phyloP scores from a whole-genome alignment of 2,113 vertebrate species.

The Odobenus rosmarus region DNA sequence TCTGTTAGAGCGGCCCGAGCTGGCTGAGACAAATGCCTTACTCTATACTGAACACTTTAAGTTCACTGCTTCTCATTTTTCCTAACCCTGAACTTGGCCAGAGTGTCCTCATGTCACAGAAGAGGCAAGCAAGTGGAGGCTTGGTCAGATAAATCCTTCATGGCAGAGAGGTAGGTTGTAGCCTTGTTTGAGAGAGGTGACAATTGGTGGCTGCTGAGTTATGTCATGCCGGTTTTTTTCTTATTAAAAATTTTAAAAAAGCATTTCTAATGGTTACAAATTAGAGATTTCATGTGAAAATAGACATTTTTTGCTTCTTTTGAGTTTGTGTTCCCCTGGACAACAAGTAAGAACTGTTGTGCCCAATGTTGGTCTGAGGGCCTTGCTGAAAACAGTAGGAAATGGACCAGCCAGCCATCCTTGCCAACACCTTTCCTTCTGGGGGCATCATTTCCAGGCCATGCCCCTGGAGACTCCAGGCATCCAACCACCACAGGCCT shows the following conservation, averaged over 20 bases:
- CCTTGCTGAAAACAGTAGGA: not conserved
- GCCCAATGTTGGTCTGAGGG: not conserved
- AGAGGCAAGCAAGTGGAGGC: not conserved
- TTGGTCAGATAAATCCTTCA: not conserved
- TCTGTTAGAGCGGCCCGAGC: not conserved
- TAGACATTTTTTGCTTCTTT: not conserved
- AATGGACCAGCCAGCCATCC: not conserved
- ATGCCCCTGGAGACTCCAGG: too few relatives aligned
- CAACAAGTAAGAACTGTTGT: not conserved
- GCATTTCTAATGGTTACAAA: not conserved
- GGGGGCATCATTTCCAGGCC: not conserved
- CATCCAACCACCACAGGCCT: not conserved
- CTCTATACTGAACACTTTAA: not conserved
- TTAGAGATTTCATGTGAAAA: not conserved
- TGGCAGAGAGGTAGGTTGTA: rapidly evolving
- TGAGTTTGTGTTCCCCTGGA: not conserved
- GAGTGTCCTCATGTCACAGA: not conserved
- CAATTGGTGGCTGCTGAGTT: not conserved
- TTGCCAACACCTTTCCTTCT: too few relatives aligned
- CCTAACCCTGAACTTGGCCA: not conserved
- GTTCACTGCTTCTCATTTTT: not conserved
- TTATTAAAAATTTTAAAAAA: not conserved
- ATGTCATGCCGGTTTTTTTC: not conserved
- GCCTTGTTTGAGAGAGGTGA: not conserved
- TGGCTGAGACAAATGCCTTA: not conserved